Evolutionary conservation across 2,113 vertebrate species (phyloP), one percentile per base, ranked within the genome.

Genomic region (Euleptes europaea): DNA sequence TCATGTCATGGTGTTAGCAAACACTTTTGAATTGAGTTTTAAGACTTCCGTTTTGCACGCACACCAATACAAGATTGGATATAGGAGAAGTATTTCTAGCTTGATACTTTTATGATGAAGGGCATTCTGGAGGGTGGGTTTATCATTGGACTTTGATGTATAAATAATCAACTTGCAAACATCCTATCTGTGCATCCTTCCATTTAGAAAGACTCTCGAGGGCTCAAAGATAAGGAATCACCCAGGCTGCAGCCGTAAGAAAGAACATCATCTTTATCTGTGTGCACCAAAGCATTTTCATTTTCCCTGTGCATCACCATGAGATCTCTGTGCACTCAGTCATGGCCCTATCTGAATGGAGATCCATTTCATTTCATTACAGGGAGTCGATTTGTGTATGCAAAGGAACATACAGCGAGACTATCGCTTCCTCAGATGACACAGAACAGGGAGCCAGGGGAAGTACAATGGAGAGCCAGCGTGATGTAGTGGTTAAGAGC

Each of bases 61-160:
- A 57, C 72, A 38, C 33, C 10, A 70, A 38, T 38, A 33, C 42
- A 42, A 10, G 42, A 28, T 67, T 49, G 47, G 60, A 42, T 80
- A 47, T n/a, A 80, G 8, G 38, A 5, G 44, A 33, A 51, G n/a
- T 70, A 51, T 33, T 51, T 80, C 7, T 42, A 42, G 14, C 51
- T 82, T 72, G 33, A 40, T 72, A 82, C 35, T 82, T 83, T 67
- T 44, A 67, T 19, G 13, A 15, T 67, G 82, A 77, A 84, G 63
- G 72, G 38, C 11, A 47, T 79, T 79, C 57, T 23, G 2, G 47
- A 17, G 2, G 66, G 33, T 19, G n/a, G 63, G 11, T n/a, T 84
- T 77, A 51, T 51, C 44, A 76, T 42, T 69, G 35, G 14, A 42
- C 3, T 60, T 71, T 33, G 19, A 71, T 44, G 19, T 69, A 23